Evolutionary conservation across 2,797 vertebrate genomes (phyloP).

Genomic region (Tangara arthus): DNA sequence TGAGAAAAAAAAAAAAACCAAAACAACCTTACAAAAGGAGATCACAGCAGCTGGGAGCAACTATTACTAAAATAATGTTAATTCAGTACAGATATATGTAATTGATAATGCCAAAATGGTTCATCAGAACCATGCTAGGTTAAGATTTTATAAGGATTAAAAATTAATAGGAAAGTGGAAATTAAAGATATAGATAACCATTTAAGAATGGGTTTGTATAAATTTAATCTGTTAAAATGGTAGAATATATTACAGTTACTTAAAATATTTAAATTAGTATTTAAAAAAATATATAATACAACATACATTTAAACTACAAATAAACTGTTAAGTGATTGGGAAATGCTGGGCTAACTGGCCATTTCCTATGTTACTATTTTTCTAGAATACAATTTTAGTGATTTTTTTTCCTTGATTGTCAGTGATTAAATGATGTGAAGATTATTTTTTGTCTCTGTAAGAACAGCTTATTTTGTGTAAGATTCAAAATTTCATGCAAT

Average conservation of each 20-base stretch:
- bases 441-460: slow-evolving; percentile 1
- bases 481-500: background rate
- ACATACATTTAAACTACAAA: background rate
- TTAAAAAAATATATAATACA: background rate
- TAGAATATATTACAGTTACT: background rate
- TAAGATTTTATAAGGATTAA: background rate
- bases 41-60: background rate
- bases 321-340: background rate
- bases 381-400: background rate
- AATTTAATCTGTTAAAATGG: background rate
- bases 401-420: slow-evolving; percentile 6
- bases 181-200: background rate
- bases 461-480: background rate
- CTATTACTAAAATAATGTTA: background rate
- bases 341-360: background rate
- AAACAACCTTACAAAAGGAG: background rate
- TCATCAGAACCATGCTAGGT: background rate
- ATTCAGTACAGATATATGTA: background rate
- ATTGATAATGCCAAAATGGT: background rate
- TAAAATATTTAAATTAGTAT: background rate
- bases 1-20: background rate
- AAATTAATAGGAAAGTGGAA: background rate
- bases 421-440: background rate
- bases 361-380: background rate
- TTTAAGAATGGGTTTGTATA: background rate